These are phyloP conservation scores for Pherbina coryleti DNA, from an alignment of 2,888 invertebrate genomes.

Conservation along the genomic window DNA sequence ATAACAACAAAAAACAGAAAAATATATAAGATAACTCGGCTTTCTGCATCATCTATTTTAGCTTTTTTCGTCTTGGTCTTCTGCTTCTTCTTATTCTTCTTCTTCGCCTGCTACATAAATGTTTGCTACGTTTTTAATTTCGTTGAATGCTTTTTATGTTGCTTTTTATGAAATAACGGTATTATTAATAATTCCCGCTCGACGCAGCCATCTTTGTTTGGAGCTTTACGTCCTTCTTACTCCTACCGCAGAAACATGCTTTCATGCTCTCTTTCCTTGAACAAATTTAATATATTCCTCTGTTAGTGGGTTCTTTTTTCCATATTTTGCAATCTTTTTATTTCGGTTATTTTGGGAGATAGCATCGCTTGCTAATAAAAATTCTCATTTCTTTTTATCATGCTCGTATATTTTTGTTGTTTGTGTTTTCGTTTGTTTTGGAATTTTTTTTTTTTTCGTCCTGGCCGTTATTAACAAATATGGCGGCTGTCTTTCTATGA, in stretches of 20 bases:
- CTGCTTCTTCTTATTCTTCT: not conserved
- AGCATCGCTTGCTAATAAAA: conserved; percentile 39
- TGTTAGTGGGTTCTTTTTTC: conserved; percentile 12
- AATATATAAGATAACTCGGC: conserved; percentile 38
- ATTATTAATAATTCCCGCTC: conserved; percentile 31
- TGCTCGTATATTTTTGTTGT: not conserved
- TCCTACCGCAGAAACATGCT: no score
- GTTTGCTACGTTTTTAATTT: conserved; percentile 39
- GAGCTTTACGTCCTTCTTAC: not conserved
- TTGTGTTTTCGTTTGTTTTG: conserved; percentile 6
- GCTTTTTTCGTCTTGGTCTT: conserved; percentile 6
- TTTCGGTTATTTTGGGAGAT: conserved; percentile 42
- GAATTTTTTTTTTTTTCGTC: conserved; percentile 12
- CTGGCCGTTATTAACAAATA: conserved; percentile 41
- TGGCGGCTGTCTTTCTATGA: conserved; percentile 39
- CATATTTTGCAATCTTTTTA: conserved; percentile 35
- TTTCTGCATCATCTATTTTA: conserved; percentile 2
- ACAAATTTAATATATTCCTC: not conserved
- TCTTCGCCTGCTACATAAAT: not conserved
- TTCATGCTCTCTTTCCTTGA: no score
- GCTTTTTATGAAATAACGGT: conserved; percentile 52
- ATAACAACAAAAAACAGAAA: conserved; percentile 25
- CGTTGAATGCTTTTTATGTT: conserved; percentile 51
- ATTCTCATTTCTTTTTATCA: conserved; percentile 38
- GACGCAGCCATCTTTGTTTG: conserved; percentile 28